A percentile compares a stretch with the other conserved stretches of the same genome.
Conservation (phyloP, 2,888 invertebrate genomes). For the Macropis europaea region DNA sequence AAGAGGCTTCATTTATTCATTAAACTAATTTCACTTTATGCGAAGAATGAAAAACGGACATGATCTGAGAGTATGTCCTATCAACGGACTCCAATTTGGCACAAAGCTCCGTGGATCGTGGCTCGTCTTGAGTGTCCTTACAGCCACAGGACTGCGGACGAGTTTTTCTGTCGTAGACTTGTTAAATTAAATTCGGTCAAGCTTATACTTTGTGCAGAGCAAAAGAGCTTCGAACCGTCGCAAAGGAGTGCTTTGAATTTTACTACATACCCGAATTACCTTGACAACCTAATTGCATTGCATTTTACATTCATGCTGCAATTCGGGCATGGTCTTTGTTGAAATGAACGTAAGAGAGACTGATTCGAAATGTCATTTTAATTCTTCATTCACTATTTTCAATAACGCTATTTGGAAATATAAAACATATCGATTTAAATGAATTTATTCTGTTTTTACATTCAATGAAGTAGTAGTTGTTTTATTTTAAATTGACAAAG, state of each 20-base stretch:
- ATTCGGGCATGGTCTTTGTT: too few species aligned
- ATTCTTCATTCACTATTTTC: too few species aligned
- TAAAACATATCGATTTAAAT: too few species aligned
- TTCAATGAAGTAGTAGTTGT: too few species aligned
- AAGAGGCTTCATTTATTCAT: constrained; percentile 20
- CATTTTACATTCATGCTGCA: too few species aligned
- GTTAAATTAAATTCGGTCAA: constrained; percentile 42
- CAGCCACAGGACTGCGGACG: constrained; percentile 1
- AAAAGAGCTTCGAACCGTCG: neutral
- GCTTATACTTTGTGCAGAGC: neutral
- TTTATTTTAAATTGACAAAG: too few species aligned
- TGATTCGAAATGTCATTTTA: too few species aligned
- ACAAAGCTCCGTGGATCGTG: constrained; percentile 2
- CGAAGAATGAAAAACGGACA: neutral
- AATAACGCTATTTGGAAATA: too few species aligned
- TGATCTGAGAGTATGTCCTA: neutral
- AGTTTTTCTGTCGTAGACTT: constrained; percentile 26
- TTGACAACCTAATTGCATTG: neutral
- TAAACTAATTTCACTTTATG: constrained; percentile 28
- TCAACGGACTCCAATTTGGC: constrained; percentile 36
- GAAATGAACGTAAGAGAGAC: too few species aligned
- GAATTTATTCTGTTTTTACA: too few species aligned
- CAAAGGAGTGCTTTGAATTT: neutral
- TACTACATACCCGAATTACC: neutral
- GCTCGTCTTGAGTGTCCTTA: constrained; percentile 27